Evolutionary conservation across 2,888 invertebrate genomes (phyloP).

Genomic region (Eubasilissa splendida): DNA sequence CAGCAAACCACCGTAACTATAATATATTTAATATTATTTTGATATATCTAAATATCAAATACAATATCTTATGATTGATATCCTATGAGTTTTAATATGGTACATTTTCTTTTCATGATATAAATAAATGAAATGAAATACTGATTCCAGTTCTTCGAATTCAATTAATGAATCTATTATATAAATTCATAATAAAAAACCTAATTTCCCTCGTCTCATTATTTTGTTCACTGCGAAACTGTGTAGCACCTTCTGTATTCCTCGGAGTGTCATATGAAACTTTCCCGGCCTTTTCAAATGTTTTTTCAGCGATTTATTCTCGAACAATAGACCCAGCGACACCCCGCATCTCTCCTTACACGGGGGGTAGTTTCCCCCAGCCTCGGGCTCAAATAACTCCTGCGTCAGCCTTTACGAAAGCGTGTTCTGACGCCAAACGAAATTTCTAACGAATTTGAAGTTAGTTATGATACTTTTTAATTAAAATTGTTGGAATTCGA

Average conservation of each 20-base stretch:
- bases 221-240: not conserved
- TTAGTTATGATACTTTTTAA: no score
- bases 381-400: not conserved
- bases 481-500: no score
- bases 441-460: not conserved
- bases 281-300: slow-evolving; percentile 1
- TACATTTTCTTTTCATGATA: no score
- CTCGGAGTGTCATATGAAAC: not conserved
- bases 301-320: slow-evolving; percentile 31
- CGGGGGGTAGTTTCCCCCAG: not conserved
- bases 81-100: no score
- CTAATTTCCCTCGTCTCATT: not conserved
- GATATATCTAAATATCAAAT: no score
- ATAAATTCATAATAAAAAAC: no score
- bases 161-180: no score
- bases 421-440: not conserved
- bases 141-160: no score
- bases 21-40: no score
- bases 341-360: slow-evolving; percentile 6
- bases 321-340: slow-evolving; percentile 12
- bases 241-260: slow-evolving; percentile 4
- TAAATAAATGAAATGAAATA: no score
- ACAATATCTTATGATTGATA: no score
- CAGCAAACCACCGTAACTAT: no score
- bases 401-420: not conserved